phyloP scores from a whole-genome alignment of 1,140 invertebrate genomes.

The Antheraea mylitta region DNA sequence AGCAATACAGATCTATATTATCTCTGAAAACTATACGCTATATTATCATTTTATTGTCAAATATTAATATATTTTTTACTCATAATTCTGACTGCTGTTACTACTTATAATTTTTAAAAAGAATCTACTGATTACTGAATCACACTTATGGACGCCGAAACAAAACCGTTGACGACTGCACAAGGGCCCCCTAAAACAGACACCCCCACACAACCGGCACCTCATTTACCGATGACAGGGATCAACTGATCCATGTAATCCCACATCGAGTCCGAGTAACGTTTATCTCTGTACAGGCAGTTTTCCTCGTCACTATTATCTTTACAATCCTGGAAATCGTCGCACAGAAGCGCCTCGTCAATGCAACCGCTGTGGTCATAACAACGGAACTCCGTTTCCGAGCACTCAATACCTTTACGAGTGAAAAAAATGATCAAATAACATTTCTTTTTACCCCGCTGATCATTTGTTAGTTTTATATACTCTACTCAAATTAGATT shows the following conservation, averaged over 20 bases:
- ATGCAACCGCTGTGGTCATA: conserved; percentile 81
- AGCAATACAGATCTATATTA: too few species aligned
- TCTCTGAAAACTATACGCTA: too few species aligned
- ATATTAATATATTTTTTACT: too few species aligned
- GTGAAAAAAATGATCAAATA: conserved; percentile 26
- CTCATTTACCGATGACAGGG: conserved; percentile 43
- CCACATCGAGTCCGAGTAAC: conserved; percentile 30
- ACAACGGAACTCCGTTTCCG: conserved; percentile 81
- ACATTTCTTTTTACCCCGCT: not conserved
- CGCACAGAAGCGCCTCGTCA: conserved; percentile 79
- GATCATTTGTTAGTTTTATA: not conserved
- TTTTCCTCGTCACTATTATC: conserved; percentile 86
- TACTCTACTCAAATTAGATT: not conserved
- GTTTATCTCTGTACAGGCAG: conserved; percentile 73
- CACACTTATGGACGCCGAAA: conserved; percentile 9
- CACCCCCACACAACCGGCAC: conserved; percentile 30
- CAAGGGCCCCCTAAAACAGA: conserved; percentile 25
- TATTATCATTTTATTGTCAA: too few species aligned
- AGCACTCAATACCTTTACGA: conserved; percentile 62
- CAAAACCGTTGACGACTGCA: conserved; percentile 14
- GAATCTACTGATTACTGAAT: not conserved
- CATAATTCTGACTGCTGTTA: too few species aligned
- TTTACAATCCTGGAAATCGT: conserved; percentile 83
- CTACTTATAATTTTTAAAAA: too few species aligned
- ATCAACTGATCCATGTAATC: conserved; percentile 17